Conservation (phyloP, 1,140 invertebrate genomes). For the Cardiocondyla obscurior region DNA sequence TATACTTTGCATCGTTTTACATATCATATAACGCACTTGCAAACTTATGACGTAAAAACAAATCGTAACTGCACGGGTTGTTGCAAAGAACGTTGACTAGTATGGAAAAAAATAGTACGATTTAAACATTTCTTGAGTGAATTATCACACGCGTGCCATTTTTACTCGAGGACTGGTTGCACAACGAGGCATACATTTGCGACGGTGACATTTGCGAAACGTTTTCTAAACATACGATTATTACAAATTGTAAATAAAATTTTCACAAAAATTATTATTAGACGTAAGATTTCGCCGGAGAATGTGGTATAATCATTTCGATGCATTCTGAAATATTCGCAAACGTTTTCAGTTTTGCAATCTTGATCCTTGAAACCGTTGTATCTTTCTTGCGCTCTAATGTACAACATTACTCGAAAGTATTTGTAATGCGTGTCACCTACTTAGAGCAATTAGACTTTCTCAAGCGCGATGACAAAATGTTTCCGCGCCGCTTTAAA, state of each 20-base stretch:
- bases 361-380: neutral
- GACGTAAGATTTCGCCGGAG: neutral
- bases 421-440: neutral
- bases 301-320: neutral
- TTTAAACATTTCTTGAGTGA: neutral
- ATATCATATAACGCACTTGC: neutral
- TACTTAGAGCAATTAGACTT: constrained; percentile 33
- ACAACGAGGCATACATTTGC: neutral
- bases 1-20: constrained; percentile 9
- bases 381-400: neutral
- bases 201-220: neutral
- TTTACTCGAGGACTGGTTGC: neutral
- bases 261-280: neutral
- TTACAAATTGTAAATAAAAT: neutral
- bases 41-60: neutral
- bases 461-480: neutral
- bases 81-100: neutral
- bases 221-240: neutral
- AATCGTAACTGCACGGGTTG: neutral
- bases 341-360: neutral
- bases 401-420: neutral
- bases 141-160: neutral
- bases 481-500: neutral
- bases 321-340: neutral
- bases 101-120: neutral